These are phyloP conservation scores for Intoshia linei DNA, from an alignment of 1,140 invertebrate species.

Conservation along the genomic window DNA sequence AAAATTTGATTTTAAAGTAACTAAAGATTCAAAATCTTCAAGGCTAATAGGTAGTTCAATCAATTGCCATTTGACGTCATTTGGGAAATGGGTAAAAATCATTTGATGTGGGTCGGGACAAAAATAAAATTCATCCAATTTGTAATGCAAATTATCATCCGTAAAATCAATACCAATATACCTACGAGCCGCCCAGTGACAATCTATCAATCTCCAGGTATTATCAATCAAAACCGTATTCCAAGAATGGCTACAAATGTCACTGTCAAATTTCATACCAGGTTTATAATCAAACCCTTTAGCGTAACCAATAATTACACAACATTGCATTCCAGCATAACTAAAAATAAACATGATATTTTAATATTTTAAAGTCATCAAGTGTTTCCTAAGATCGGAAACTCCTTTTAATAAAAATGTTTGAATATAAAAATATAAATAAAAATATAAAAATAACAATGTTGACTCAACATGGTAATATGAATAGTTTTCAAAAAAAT, in stretches of 20 bases:
- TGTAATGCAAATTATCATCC: constrained; percentile 12
- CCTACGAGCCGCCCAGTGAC: constrained; percentile 20
- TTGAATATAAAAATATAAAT: too few species aligned
- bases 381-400: neutral
- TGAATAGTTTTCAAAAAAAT: too few species aligned
- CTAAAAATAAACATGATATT: constrained; percentile 8
- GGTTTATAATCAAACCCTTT: constrained; percentile 22
- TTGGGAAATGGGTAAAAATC: constrained; percentile 22
- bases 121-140: constrained; percentile 22
- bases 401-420: too few species aligned
- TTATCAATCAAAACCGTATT: constrained; percentile 21
- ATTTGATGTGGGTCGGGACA: constrained; percentile 19
- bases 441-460: too few species aligned
- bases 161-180: constrained; percentile 19
- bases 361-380: neutral
- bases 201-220: constrained; percentile 20
- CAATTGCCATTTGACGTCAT: constrained; percentile 20
- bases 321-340: constrained; percentile 20
- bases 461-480: too few species aligned
- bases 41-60: constrained; percentile 13
- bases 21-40: constrained; percentile 21
- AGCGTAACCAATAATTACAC: constrained; percentile 21
- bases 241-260: constrained; percentile 20
- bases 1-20: constrained; percentile 22
- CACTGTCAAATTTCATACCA: constrained; percentile 18